These are phyloP conservation scores for Ctenosaura bakeri DNA, from an alignment of 2,797 vertebrate species.

Conservation along the genomic window DNA sequence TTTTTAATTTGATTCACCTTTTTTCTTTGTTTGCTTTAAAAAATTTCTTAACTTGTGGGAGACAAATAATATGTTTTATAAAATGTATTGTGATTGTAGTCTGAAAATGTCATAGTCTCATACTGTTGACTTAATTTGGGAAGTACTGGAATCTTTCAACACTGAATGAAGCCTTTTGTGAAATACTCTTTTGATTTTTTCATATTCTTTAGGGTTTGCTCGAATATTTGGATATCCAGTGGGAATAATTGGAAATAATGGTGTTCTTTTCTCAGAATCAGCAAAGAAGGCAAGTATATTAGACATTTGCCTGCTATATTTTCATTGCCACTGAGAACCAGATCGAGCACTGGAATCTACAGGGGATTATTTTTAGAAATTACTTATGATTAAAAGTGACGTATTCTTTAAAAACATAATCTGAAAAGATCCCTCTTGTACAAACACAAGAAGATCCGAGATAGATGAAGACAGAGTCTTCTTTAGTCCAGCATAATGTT, in stretches of 20 bases:
- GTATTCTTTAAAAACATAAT: neutral
- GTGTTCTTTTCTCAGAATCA: conserved; percentile 97
- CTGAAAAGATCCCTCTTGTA: neutral
- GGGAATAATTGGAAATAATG: conserved; percentile 98
- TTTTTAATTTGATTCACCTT: conserved; percentile 26
- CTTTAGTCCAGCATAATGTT: neutral
- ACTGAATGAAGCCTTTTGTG: conserved; percentile 14
- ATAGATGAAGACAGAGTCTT: neutral
- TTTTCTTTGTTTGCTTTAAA: neutral
- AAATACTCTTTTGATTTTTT: conserved; percentile 56
- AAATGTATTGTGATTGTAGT: neutral
- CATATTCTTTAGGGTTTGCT: conserved; percentile 87
- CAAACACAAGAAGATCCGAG: neutral
- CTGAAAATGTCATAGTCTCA: neutral
- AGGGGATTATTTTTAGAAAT: neutral
- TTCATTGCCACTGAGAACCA: conserved; percentile 36
- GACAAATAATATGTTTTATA: neutral
- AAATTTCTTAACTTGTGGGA: neutral
- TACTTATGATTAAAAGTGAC: neutral
- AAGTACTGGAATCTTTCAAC: neutral
- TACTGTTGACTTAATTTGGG: neutral
- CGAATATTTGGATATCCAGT: conserved; percentile 97
- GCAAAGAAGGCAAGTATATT: conserved; percentile 91
- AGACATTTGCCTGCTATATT: conserved; percentile 20
- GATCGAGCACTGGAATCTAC: neutral